A percentile compares a stretch with the other conserved stretches of the same genome.
Conservation (phyloP, 1,140 invertebrate genomes). For the Bradynema listronoti region DNA sequence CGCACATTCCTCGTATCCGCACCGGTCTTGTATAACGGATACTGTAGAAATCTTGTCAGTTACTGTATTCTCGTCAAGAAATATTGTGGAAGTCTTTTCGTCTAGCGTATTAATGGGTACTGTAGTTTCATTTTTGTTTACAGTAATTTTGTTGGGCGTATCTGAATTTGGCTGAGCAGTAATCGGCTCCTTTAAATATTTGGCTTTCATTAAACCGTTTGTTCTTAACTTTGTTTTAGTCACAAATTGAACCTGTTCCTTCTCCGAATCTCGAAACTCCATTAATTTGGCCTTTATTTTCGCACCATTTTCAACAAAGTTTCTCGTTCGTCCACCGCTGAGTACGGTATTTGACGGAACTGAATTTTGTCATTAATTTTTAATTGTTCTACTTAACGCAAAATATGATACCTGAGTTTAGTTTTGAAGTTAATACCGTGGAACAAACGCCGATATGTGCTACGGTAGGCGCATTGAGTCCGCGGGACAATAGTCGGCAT, state of each 20-base stretch:
- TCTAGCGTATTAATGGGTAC: neutral
- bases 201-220: neutral
- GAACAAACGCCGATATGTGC: slow-evolving; percentile 12
- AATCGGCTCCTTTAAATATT: neutral
- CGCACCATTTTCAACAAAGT: neutral
- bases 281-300: slow-evolving; percentile 3
- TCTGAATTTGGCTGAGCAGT: neutral
- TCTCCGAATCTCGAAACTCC: neutral
- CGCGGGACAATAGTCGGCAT: slow-evolving; percentile 22
- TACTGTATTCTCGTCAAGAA: neutral
- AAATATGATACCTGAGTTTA: neutral
- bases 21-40: too few species aligned
- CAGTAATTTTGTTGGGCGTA: neutral
- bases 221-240: neutral
- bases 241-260: neutral
- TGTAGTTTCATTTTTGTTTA: neutral
- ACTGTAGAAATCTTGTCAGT: slow-evolving; percentile 17
- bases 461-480: slow-evolving; percentile 18
- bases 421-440: neutral
- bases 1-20: slow-evolving; percentile 1
- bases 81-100: neutral
- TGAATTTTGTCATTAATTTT: slow-evolving; percentile 1
- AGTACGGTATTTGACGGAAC: neutral
- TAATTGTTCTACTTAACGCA: slow-evolving; percentile 4
- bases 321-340: slow-evolving; percentile 4